Conservation (phyloP, 2,888 invertebrate species). For the Vesta saturnalis region DNA sequence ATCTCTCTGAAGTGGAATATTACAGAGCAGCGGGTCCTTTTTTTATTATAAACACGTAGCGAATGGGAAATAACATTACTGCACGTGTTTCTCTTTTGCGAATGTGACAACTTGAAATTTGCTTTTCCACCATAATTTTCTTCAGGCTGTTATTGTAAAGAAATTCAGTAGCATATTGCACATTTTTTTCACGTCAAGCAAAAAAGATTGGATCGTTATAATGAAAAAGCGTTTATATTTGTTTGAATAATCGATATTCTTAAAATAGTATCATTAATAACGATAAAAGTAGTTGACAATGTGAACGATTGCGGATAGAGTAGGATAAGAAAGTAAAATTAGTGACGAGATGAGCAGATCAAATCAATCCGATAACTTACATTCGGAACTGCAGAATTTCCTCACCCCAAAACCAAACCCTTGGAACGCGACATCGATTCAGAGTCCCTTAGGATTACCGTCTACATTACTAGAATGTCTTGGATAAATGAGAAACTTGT, state of each 20-base stretch:
- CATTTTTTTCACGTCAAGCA: background rate
- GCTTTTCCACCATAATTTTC: background rate
- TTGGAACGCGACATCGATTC: conserved; percentile 32
- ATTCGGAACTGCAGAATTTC: conserved; percentile 19
- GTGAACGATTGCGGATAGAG: background rate
- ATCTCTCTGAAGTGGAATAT: conserved; percentile 14
- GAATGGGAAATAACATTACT: background rate
- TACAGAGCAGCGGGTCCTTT: background rate
- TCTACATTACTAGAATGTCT: conserved; percentile 30
- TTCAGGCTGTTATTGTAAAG: background rate
- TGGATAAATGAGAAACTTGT: conserved; percentile 31
- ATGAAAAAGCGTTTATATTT: conserved; percentile 11
- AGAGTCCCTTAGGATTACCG: conserved; percentile 27
- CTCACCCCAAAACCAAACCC: conserved; percentile 15
- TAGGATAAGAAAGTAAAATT: conserved; percentile 22
- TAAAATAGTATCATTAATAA: conserved; percentile 23
- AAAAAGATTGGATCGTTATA: conserved; percentile 1
- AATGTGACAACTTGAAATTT: conserved; percentile 1
- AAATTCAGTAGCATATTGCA: background rate
- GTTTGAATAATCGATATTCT: conserved; percentile 2
- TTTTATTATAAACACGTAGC: conserved; percentile 8
- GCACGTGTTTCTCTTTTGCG: background rate
- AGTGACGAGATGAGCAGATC: conserved; percentile 30
- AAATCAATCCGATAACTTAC: conserved; percentile 31
- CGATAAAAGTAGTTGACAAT: background rate